Evolutionary conservation across 2,113 vertebrate genomes (phyloP).

Genomic region (Acanthochromis polyacanthus): DNA sequence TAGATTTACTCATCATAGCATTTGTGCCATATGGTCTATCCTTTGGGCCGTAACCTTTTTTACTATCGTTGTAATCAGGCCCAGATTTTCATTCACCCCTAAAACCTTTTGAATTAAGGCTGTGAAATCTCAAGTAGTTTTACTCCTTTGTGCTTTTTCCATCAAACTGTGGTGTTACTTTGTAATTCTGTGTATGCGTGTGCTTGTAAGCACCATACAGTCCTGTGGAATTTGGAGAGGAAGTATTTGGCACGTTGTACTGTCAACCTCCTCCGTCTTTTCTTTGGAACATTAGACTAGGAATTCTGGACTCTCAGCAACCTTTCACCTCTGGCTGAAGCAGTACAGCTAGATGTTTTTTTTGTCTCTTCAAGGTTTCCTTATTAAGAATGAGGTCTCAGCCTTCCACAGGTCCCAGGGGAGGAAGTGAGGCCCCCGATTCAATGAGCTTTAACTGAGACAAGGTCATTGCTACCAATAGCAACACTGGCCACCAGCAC

Average conservation of each 20-base stretch:
- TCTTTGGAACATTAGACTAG: not conserved
- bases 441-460: constrained; percentile 68
- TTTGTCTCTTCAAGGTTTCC: constrained; percentile 51
- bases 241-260: not conserved
- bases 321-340: constrained; percentile 42
- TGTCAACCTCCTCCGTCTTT: not conserved
- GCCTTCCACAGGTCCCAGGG: constrained; percentile 38
- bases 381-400: constrained; percentile 52
- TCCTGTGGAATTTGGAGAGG: not conserved
- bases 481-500: constrained; percentile 53
- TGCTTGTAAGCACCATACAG: not conserved
- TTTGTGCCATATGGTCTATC: constrained; percentile 60
- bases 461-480: constrained; percentile 62
- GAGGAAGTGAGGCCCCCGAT: constrained; percentile 70
- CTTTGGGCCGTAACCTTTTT: constrained; percentile 37
- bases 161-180: not conserved
- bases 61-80: constrained; percentile 53
- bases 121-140: constrained; percentile 17
- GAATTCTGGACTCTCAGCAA: constrained; percentile 40
- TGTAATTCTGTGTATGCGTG: not conserved
- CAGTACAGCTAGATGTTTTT: constrained; percentile 38
- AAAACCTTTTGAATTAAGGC: constrained; percentile 29
- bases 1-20: constrained; percentile 56
- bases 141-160: constrained; percentile 15
- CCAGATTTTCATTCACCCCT: constrained; percentile 57